Base-by-base conservation (phyloP, 2,888 invertebrate species). In the Seira sanloemensis region DNA sequence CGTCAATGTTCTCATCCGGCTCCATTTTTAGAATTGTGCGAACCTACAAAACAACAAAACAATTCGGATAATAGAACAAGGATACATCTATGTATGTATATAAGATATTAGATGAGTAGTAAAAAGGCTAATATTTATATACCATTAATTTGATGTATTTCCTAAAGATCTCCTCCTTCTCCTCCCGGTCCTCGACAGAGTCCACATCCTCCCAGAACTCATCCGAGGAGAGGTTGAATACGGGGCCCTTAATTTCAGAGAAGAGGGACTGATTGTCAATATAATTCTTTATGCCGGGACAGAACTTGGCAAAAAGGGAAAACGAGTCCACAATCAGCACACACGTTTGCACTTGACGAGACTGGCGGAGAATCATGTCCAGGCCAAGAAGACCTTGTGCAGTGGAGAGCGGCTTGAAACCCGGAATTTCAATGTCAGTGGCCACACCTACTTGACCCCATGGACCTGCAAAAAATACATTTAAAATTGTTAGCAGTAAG, bases 371-470 rank as follows among this genome's bases (percentile, higher is more conserved):
- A 0, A 73, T 37, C 1, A 73, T 73, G 18, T 86, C 87, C 0
- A 87, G 77, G 0, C 82, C 87, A 1, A 82, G 75, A 5, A 87
- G 68, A 5, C 86, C 86, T 74, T 86, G 78, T 0, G 78, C 23
- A 46, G 78, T 79, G 2, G 78, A 82, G 1, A 87, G 58, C 0
- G 87, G 46, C 25, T 78, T 81, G 23, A 86, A 75, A 2, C 84
- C 87, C 0, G 78, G 82, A 24, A 87, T n/a, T 37, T 81, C 86
- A 4, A 84, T 71, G 12, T 86, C 78, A 0, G 84, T 81, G 0
- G 87, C 87, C 5, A 84, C 78, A 16, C 87, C 87, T 1, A 87
- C 87, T 25, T 85, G 74, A 18, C 77, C 24, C 86, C 86, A 86
- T n/a, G 1, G 37, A 18, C n/a, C 24, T 26, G 16, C 9, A 18